Percentiles rank a stretch among this genome's conserved stretches.
Conservation (phyloP, 1,140 invertebrate genomes). For the Drosophila littoralis region DNA sequence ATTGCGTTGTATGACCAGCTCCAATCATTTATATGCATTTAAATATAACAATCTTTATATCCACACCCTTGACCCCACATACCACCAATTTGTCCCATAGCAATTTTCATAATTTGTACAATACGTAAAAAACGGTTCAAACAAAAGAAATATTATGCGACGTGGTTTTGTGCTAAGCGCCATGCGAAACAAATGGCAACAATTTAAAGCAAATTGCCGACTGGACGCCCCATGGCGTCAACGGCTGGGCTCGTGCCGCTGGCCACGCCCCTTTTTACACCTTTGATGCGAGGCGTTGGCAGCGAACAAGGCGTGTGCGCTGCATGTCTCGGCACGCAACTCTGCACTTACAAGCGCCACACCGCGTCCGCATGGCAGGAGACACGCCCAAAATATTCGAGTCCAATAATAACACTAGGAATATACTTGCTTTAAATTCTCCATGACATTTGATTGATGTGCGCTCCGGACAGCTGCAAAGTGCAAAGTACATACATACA, state of each 20-base stretch:
- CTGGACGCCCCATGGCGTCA: constrained; percentile 64
- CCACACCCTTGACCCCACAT: constrained; percentile 9
- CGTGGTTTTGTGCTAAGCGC: constrained; percentile 52
- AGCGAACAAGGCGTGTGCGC: constrained; percentile 55
- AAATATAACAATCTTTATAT: constrained; percentile 15
- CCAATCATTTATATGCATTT: constrained; percentile 13
- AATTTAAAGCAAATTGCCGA: constrained; percentile 77
- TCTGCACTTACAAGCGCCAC: constrained; percentile 63
- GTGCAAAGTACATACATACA: constrained; percentile 41
- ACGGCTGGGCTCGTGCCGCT: constrained; percentile 46
- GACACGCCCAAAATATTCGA: constrained; percentile 59
- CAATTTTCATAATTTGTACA: constrained; percentile 75
- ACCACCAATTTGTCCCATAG: constrained; percentile 29
- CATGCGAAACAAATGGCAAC: constrained; percentile 73
- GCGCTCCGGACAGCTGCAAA: constrained; percentile 66
- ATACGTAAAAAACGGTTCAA: constrained; percentile 58
- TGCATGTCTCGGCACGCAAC: constrained; percentile 59
- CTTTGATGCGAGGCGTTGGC: constrained; percentile 58
- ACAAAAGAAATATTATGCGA: constrained; percentile 70
- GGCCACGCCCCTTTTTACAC: constrained; percentile 70
- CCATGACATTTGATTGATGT: constrained; percentile 77
- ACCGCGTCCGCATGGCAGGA: too few relatives aligned
- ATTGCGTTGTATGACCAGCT: background rate
- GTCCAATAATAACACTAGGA: constrained; percentile 35
- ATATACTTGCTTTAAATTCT: constrained; percentile 61